These are phyloP conservation scores for Nycticorax nycticorax DNA, from an alignment of 2,113 vertebrate species.

Conservation along the genomic window DNA sequence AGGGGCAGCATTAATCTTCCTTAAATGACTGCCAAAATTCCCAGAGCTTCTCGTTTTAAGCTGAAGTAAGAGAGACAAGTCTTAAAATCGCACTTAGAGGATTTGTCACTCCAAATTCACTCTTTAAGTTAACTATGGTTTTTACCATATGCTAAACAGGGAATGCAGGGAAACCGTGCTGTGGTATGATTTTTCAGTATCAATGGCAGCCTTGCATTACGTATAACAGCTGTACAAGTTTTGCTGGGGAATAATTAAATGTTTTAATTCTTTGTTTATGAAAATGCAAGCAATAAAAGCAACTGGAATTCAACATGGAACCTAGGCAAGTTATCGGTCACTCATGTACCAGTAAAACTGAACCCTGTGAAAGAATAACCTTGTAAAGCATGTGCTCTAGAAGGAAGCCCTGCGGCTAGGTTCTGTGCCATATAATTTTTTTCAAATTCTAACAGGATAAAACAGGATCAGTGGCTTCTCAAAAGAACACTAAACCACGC, in stretches of 20 bases:
- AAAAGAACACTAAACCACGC: neutral
- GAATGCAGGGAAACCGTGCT: neutral
- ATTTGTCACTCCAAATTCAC: neutral
- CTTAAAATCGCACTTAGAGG: neutral
- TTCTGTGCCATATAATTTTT: neutral
- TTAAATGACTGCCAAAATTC: neutral
- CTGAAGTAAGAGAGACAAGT: neutral
- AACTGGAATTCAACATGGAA: neutral
- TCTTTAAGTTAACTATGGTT: neutral
- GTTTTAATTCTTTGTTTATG: neutral
- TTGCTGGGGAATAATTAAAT: neutral
- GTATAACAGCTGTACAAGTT: neutral
- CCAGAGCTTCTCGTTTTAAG: neutral
- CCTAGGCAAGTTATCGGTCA: neutral
- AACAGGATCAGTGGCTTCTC: neutral
- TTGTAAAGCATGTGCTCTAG: neutral
- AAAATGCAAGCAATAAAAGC: neutral
- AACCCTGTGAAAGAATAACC: neutral
- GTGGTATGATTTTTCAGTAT: neutral
- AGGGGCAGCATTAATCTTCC: neutral
- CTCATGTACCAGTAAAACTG: neutral
- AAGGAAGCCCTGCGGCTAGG: neutral
- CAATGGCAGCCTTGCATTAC: neutral
- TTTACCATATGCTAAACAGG: neutral
- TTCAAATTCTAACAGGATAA: neutral